phyloP scores from a whole-genome alignment of 2,113 vertebrate genomes.

The Chloroceryle aenea region DNA sequence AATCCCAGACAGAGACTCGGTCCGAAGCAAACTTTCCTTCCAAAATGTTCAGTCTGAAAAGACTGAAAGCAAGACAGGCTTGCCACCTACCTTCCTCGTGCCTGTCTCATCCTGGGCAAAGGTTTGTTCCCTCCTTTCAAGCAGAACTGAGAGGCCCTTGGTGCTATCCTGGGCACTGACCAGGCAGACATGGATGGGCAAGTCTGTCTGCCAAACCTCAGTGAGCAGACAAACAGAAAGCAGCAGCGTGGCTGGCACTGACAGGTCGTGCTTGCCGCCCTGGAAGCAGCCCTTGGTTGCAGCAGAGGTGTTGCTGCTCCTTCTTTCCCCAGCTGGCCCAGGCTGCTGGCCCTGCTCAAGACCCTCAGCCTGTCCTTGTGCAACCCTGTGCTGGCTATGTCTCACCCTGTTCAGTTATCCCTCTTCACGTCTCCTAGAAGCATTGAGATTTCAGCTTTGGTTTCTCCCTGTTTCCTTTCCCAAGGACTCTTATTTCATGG shows the following conservation, averaged over 20 bases:
- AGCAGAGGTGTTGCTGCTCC: constrained; percentile 53
- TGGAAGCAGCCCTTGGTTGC: constrained; percentile 33
- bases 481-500: constrained; percentile 27
- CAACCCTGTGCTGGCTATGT: constrained; percentile 47
- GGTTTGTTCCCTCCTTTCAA: neutral
- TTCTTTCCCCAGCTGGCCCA: constrained; percentile 23
- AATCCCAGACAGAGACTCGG: constrained; percentile 54
- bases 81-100: neutral
- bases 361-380: constrained; percentile 33
- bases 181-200: neutral
- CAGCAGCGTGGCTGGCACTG: constrained; percentile 5
- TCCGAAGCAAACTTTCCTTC: constrained; percentile 41
- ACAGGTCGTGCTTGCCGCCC: neutral
- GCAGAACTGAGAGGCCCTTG: constrained; percentile 18
- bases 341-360: constrained; percentile 13
- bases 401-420: neutral
- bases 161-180: constrained; percentile 11
- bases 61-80: neutral
- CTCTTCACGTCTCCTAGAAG: neutral
- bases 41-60: constrained; percentile 5
- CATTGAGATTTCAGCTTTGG: constrained; percentile 14
- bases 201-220: constrained; percentile 50
- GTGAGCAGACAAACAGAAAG: constrained; percentile 21
- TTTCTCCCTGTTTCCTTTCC: constrained; percentile 42
- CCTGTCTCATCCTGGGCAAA: neutral